Evolutionary conservation across 2,113 vertebrate species (phyloP).

Genomic region (Anolis sagrei): DNA sequence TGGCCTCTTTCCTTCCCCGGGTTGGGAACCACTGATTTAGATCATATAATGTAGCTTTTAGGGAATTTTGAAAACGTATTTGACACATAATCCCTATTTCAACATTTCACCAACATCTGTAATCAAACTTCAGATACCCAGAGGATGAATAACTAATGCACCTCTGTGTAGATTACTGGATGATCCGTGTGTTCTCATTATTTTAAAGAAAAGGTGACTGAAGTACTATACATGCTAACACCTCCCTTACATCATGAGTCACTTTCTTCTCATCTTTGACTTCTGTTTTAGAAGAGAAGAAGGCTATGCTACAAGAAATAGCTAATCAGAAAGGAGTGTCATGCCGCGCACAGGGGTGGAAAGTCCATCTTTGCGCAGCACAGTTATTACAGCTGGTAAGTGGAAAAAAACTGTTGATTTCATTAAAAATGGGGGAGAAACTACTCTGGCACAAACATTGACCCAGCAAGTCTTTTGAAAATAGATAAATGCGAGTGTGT

Average conservation of each 20-base stretch:
- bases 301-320: slow-evolving; percentile 94
- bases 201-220: neutral
- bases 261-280: slow-evolving; percentile 27
- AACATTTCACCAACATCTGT: neutral
- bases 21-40: too few species aligned
- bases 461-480: neutral
- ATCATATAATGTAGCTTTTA: neutral
- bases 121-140: fast-evolving
- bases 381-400: slow-evolving; percentile 96
- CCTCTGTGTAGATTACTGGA: neutral
- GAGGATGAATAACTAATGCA: neutral
- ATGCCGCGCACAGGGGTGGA: slow-evolving; percentile 97
- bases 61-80: neutral
- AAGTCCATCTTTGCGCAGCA: slow-evolving; percentile 95
- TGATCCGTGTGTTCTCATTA: neutral
- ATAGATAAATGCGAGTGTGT: neutral
- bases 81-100: neutral
- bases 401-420: slow-evolving; percentile 21
- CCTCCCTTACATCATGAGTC: neutral
- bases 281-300: slow-evolving; percentile 91
- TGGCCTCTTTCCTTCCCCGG: too few species aligned
- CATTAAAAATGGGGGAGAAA: neutral
- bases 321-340: slow-evolving; percentile 97
- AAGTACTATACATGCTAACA: neutral
- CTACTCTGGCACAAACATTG: slow-evolving; percentile 21